These are phyloP conservation scores for Paelopatides confundens DNA, from an alignment of 53 echinoderm and acorn worm species.

Conservation along the genomic window DNA sequence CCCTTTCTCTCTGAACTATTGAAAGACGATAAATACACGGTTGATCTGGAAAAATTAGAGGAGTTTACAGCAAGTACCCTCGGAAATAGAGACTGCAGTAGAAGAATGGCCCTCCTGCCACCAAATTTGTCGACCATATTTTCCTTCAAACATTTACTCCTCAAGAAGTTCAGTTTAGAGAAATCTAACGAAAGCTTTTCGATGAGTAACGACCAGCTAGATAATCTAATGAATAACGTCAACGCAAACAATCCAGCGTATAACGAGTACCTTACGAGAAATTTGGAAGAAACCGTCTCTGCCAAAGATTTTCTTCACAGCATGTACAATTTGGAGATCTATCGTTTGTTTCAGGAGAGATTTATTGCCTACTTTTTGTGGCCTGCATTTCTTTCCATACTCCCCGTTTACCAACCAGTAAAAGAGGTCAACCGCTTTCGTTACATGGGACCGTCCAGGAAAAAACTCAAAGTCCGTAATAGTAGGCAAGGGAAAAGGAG, in stretches of 20 bases:
- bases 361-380: constrained; percentile 9
- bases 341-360: constrained; percentile 5
- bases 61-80: not conserved
- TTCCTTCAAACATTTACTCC: constrained; percentile 22
- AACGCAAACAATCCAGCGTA: not conserved
- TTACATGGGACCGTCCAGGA: not conserved
- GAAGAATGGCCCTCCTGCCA: not conserved
- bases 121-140: constrained; percentile 12
- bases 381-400: constrained; percentile 20
- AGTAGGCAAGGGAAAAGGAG: not conserved
- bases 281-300: not conserved
- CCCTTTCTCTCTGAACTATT: constrained; percentile 4
- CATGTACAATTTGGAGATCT: not conserved
- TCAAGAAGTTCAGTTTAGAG: constrained; percentile 27
- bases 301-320: not conserved
- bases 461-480: not conserved
- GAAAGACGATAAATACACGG: not conserved
- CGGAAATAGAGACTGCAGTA: not conserved
- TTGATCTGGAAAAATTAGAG: not conserved
- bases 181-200: not conserved
- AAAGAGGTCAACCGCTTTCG: too few species aligned
- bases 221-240: not conserved
- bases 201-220: not conserved
- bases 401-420: not conserved
- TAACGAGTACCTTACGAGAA: not conserved